Percentiles rank a stretch among this genome's conserved stretches.
phyloP scores from a whole-genome alignment of 1,140 invertebrate species.

The Hetaerina americana region DNA sequence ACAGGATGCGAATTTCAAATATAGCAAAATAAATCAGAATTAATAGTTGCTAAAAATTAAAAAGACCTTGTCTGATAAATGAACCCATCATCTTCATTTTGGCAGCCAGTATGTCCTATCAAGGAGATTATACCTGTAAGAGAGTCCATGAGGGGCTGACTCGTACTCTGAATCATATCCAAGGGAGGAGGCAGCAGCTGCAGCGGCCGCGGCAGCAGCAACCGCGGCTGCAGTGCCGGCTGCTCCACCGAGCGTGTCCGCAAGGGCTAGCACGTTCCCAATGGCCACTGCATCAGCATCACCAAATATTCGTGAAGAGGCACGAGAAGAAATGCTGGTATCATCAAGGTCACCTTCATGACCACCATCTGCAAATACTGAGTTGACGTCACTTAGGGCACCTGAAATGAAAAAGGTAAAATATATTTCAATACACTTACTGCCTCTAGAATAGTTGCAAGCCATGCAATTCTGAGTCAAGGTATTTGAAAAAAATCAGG shows the following conservation, averaged over 20 bases:
- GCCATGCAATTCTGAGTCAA: too few relatives aligned
- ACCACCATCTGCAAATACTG: constrained; percentile 54
- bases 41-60: too few relatives aligned
- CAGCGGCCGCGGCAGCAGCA: background rate
- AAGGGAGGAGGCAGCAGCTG: background rate
- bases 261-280: background rate
- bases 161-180: background rate
- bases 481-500: too few relatives aligned
- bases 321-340: constrained; percentile 60
- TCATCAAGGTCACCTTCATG: constrained; percentile 49
- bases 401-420: too few relatives aligned
- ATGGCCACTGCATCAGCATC: constrained; percentile 59
- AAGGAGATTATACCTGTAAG: background rate
- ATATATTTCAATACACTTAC: too few relatives aligned
- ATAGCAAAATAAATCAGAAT: too few relatives aligned
- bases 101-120: too few relatives aligned
- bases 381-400: constrained; percentile 71
- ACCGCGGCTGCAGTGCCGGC: constrained; percentile 14
- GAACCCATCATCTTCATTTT: too few relatives aligned
- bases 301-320: constrained; percentile 54
- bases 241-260: constrained; percentile 36
- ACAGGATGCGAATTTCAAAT: too few relatives aligned
- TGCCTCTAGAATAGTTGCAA: too few relatives aligned
- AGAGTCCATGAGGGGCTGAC: background rate
- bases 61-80: too few relatives aligned